Conservation (phyloP, 1,140 invertebrate species). For the Euwallacea similis region DNA sequence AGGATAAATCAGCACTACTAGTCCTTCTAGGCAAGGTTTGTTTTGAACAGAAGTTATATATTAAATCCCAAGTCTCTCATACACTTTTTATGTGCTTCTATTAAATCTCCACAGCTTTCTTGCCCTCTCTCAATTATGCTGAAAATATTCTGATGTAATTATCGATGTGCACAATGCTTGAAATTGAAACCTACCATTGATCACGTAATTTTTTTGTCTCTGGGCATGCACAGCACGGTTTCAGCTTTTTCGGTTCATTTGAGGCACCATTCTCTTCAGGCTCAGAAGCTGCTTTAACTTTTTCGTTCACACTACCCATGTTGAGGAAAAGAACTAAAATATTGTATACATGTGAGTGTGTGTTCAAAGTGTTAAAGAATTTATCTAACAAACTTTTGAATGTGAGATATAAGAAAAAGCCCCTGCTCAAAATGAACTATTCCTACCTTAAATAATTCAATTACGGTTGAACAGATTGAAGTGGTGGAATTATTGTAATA, state of each 20-base stretch:
- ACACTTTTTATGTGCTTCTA: constrained; percentile 96
- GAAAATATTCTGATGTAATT: constrained; percentile 55
- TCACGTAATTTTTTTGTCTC: constrained; percentile 92
- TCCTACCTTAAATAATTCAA: too few species aligned
- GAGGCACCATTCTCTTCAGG: constrained; percentile 35
- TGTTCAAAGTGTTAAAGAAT: too few species aligned
- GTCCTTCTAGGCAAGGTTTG: too few species aligned
- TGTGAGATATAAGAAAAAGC: too few species aligned
- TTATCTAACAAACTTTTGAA: too few species aligned
- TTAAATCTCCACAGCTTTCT: constrained; percentile 85
- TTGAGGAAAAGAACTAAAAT: too few species aligned
- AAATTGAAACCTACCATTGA: constrained; percentile 71
- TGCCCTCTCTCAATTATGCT: constrained; percentile 93
- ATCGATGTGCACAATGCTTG: background rate
- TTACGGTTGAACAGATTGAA: too few species aligned
- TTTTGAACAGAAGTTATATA: constrained; percentile 62
- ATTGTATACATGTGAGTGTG: too few species aligned
- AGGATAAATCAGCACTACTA: constrained; percentile 3
- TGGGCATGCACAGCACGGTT: constrained; percentile 97
- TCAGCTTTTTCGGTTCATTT: constrained; percentile 71
- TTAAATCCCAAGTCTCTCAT: constrained; percentile 96
- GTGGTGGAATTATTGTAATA: too few species aligned
- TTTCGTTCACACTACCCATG: constrained; percentile 43
- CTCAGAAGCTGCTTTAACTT: constrained; percentile 50
- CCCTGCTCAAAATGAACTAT: too few species aligned